Conservation (phyloP, 2,797 vertebrate species). For the Poecilia picta region DNA sequence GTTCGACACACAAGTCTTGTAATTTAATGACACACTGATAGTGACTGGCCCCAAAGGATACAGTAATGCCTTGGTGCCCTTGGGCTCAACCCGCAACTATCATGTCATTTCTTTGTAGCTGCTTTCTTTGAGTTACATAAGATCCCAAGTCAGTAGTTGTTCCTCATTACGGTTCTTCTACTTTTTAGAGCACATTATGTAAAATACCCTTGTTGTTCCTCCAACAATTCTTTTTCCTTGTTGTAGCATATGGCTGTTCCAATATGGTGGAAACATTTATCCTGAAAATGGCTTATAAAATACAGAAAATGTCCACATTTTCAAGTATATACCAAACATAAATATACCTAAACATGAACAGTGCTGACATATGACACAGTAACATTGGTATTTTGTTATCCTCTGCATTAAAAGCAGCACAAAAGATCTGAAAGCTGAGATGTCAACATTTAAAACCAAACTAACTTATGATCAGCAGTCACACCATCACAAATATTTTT, state of each 20-base stretch:
- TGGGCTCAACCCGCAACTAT: constrained; percentile 4
- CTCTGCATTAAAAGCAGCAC: neutral
- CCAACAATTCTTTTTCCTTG: neutral
- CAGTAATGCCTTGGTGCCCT: neutral
- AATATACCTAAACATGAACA: neutral
- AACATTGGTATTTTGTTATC: neutral
- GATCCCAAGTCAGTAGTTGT: neutral
- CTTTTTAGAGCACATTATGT: constrained; percentile 18
- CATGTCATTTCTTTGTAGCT: constrained; percentile 8
- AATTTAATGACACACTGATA: constrained; percentile 23
- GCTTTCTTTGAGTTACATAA: constrained; percentile 29
- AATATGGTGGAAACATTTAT: constrained; percentile 1
- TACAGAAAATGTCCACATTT: neutral
- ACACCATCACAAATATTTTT: neutral
- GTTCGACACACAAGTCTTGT: constrained; percentile 30
- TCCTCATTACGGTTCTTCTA: constrained; percentile 9
- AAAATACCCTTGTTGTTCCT: neutral
- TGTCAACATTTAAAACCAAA: neutral
- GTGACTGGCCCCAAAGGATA: constrained; percentile 23
- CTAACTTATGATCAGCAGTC: neutral
- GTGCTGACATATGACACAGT: neutral
- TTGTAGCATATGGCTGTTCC: constrained; percentile 8
- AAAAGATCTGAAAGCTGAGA: neutral
- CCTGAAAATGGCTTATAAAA: constrained; percentile 6
- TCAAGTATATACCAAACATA: neutral